phyloP scores from a whole-genome alignment of 2,888 invertebrate genomes.

The Trachelus iudaicus region DNA sequence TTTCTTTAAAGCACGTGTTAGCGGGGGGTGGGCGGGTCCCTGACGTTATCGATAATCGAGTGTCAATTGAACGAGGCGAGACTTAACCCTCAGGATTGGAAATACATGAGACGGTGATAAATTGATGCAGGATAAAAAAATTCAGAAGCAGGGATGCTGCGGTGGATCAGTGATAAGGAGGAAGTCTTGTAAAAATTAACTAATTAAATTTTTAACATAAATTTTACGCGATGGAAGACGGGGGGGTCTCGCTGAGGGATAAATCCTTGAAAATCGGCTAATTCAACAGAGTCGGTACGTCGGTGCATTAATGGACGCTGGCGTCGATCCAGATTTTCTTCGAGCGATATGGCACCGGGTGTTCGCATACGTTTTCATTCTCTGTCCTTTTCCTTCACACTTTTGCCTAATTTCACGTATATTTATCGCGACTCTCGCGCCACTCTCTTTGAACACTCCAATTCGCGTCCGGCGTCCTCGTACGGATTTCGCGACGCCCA shows the following conservation, averaged over 20 bases:
- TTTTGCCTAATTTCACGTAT: slow-evolving; percentile 11
- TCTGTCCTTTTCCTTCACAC: slow-evolving; percentile 15
- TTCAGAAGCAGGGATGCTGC: neutral
- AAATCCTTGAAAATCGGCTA: neutral
- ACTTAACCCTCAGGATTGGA: neutral
- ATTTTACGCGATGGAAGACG: neutral
- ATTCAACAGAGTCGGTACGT: neutral
- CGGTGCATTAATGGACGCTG: slow-evolving; percentile 40
- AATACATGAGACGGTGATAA: neutral
- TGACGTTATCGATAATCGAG: no score
- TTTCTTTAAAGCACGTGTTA: no score
- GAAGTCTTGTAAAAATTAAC: neutral
- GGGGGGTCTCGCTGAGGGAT: neutral
- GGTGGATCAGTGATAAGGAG: neutral
- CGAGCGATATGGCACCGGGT: slow-evolving; percentile 20
- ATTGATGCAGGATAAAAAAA: neutral
- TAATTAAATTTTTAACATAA: no score
- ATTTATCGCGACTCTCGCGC: slow-evolving; percentile 10
- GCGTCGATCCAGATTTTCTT: slow-evolving; percentile 35
- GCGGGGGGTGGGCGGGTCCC: no score
- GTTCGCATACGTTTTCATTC: slow-evolving; percentile 11
- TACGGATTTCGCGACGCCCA: neutral
- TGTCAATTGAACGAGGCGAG: no score
- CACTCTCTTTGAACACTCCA: neutral
- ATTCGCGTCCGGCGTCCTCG: neutral